Evolutionary conservation across 2,888 invertebrate species (phyloP), one percentile per base, ranked within the genome.

Genomic region (Teinopalpus imperialis): DNA sequence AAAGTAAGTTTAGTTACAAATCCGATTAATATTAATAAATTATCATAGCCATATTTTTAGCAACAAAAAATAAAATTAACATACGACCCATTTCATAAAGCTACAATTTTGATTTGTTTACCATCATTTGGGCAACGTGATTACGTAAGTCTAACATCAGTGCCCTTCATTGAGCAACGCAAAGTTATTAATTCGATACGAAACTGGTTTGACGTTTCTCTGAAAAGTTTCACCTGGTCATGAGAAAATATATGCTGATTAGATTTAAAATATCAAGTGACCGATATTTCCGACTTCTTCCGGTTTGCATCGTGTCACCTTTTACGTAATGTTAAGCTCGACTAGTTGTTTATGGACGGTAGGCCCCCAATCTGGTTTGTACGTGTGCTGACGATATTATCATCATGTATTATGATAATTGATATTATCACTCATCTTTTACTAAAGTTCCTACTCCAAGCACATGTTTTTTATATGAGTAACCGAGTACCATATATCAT

Each of bases 201-300:
- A 50, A 55, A 60, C 56, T 54, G 42, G 56, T 53, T 57, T 60
- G 49, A 44, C 43, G 61, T 71, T 66, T 69, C 67, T 61, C 63
- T 60, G 66, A 61, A 53, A 47, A 62, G 66, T 74, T 77, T 78
- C 73, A 70, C 70, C 56, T 51, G 53, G 56, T 58, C 49, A 43
- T 67, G 61, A 60, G 66, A 72, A 74, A 74, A 64, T 64, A 55
- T 69, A 70, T 68, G 63, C 48, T 66, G 65, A 72, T 73, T 56
- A 59, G 55, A 53, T 56, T 57, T 64, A 58, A 59, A 57, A 31
- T 45, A 52, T 44, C 49, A 34, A 37, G 37, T 62, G 63, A 48
- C 62, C 60, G 56, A 65, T 57, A 51, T 60, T 52, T 52, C 45
- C 53, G 50, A 36, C 48, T 50, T 48, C 53, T 56, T 56, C 56